phyloP scores from a whole-genome alignment of 2,113 vertebrate species.

The Stictonetta naevosa region DNA sequence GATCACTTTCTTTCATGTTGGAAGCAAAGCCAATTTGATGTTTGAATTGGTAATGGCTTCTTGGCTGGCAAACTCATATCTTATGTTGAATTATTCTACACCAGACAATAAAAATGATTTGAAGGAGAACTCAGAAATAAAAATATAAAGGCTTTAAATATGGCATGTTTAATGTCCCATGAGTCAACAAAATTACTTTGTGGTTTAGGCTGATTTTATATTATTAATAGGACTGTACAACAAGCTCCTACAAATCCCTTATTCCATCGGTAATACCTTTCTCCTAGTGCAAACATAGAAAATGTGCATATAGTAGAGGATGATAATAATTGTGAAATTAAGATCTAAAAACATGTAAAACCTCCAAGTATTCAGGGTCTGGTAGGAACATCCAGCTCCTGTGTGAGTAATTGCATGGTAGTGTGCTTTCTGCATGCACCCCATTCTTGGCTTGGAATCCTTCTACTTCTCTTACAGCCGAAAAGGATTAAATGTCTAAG shows the following conservation, averaged over 20 bases:
- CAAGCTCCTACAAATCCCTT: constrained; percentile 42
- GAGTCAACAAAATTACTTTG: constrained; percentile 70
- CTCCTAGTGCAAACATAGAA: constrained; percentile 31
- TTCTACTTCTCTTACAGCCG: not conserved
- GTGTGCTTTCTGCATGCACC: not conserved
- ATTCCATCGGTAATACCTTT: constrained; percentile 39
- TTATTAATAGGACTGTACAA: constrained; percentile 58
- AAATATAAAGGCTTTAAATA: constrained; percentile 54
- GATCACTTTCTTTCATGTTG: not conserved
- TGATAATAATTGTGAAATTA: constrained; percentile 44
- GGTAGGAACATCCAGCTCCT: not conserved
- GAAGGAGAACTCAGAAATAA: constrained; percentile 37
- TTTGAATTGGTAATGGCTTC: constrained; percentile 49
- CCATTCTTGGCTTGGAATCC: not conserved
- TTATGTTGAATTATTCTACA: constrained; percentile 61
- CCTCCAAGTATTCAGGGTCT: not conserved
- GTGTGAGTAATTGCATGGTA: not conserved
- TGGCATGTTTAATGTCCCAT: constrained; percentile 50
- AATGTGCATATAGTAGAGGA: not conserved
- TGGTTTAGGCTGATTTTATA: constrained; percentile 58
- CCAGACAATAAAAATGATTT: constrained; percentile 58
- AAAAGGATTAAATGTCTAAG: not conserved
- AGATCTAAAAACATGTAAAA: constrained; percentile 27
- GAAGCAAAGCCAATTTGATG: constrained; percentile 27
- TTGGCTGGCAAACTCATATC: constrained; percentile 29